Base-by-base conservation (phyloP, 2,797 vertebrate genomes). In the Eidolon dupreanum region DNA sequence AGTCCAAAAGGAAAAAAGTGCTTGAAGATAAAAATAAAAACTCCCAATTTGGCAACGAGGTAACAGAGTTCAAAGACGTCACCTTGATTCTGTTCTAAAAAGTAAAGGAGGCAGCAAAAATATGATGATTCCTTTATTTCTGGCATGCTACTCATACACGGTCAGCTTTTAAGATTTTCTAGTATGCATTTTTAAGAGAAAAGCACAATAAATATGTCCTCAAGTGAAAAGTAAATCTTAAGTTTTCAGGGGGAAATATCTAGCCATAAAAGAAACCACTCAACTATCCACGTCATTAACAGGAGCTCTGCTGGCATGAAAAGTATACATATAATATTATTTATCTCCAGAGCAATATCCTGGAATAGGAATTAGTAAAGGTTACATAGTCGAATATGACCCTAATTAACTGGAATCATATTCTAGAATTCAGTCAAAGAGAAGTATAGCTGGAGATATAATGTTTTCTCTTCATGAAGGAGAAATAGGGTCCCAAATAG, bases 11-110 rank as follows among this genome's bases (percentile, higher is more conserved):
- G 33, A 55, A 55, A 13, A 82, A 68, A 65, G 53, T 53, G 24
- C 20, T 87, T 88, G 49, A 16, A 63, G 77, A 43, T 68, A 84
- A 88, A 74, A 90, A 65, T 51, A 22, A 70, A 93, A 84, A 15
- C 31, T 79, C 68, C 7, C 53, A 75, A 33, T 68, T 43, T 61
- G 11, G 28, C 22, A 46, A 13, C 57, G 9, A 79, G 59, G 84
- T 41, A 38, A 78, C 7, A 68, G 16, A 90, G 33, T 86, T 88
- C 10, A 81, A 93, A 95, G 78, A 57, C 22, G 38, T 85, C 51
- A 77, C 55, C 22, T 84, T 61, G 33, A 51, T 73, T 88, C 92
- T 86, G 43, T 61, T 93, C 93, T 51, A 12, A 77, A 70, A 91
- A 53, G 61, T 61, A 63, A 92, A 88, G 2, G 16, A 68, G 26